Conservation (phyloP, 2,797 vertebrate species). For the Manis pentadactyla region DNA sequence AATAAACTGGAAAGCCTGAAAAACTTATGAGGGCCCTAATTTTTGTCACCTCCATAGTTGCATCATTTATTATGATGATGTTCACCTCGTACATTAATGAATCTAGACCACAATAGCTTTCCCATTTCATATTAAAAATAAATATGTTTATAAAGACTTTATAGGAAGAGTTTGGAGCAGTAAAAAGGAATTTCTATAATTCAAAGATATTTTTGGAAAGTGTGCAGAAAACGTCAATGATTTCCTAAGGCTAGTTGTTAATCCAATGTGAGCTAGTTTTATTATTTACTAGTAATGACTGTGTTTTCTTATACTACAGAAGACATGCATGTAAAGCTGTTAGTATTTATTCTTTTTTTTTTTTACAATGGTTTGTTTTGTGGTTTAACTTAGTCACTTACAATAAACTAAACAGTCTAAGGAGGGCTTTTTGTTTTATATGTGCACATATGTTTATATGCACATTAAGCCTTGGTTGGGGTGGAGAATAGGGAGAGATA, state of each 20-base stretch:
- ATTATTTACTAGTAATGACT: slow-evolving; percentile 22
- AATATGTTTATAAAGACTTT: not conserved
- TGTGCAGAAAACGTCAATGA: slow-evolving; percentile 41
- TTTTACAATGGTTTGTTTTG: slow-evolving; percentile 81
- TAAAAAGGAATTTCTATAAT: slow-evolving; percentile 29
- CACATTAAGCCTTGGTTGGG: not conserved
- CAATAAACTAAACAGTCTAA: slow-evolving; percentile 65
- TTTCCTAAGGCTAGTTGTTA: not conserved
- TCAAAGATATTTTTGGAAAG: slow-evolving; percentile 53
- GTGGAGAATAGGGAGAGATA: not conserved
- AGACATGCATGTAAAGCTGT: slow-evolving; percentile 73
- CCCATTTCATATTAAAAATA: not conserved
- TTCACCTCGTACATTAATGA: rapidly evolving
- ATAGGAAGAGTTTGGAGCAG: not conserved
- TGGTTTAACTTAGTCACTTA: slow-evolving; percentile 74
- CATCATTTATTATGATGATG: not conserved
- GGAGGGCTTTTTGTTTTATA: slow-evolving; percentile 56
- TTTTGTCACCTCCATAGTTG: not conserved
- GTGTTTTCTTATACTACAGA: slow-evolving; percentile 62
- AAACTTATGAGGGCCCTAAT: not conserved
- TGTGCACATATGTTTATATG: rapidly evolving
- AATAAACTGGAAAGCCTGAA: not conserved
- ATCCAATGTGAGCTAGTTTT: slow-evolving; percentile 65
- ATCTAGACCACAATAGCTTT: not conserved
- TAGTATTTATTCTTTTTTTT: slow-evolving; percentile 71